Conservation (phyloP, 53 echinoderm and acorn worm species). For the Echinometra lucunter region DNA sequence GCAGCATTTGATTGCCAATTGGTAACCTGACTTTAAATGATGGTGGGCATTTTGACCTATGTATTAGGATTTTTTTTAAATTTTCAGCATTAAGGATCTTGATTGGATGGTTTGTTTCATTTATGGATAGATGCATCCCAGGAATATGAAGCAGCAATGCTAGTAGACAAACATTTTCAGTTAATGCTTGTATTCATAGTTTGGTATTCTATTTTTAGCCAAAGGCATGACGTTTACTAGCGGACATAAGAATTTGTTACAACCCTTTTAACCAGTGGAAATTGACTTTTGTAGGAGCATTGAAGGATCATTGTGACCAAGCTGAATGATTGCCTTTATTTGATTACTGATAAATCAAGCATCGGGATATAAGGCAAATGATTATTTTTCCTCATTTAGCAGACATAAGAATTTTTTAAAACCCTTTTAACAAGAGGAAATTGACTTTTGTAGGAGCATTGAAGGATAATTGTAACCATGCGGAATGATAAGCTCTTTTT, state of each 20-base stretch:
- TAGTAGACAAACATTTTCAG: neutral
- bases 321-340: too few species aligned
- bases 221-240: neutral
- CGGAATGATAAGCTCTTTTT: too few species aligned
- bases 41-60: neutral
- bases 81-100: neutral
- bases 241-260: neutral
- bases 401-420: neutral
- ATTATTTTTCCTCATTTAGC: too few species aligned
- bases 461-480: neutral
- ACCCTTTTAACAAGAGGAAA: neutral
- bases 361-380: too few species aligned
- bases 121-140: neutral
- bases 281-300: neutral
- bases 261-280: neutral
- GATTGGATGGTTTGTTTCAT: neutral
- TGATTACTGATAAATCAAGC: too few species aligned
- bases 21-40: neutral
- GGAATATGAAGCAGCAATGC: neutral
- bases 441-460: neutral
- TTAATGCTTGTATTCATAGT: neutral
- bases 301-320: neutral
- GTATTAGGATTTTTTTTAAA: too few species aligned
- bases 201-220: neutral
- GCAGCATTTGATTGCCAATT: conserved; percentile 24